Base-by-base conservation (phyloP, 2,888 invertebrate genomes). In the Oscheius sp. region DNA sequence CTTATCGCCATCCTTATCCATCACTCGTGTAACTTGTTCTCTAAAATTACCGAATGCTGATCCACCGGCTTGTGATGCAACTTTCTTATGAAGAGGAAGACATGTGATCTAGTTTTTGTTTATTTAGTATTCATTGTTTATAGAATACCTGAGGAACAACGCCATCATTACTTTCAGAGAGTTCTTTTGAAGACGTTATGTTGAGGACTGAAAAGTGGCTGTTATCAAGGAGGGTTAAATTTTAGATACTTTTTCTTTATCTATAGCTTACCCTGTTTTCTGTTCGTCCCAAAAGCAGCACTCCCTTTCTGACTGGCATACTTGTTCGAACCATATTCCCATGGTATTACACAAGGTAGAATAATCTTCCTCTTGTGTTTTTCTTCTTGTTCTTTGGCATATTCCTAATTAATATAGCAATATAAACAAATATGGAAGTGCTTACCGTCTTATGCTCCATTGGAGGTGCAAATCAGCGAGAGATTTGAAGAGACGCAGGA, bases 241-340 rank as follows among this genome's bases (percentile, higher is more conserved):
- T 26, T 41, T 59, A 45, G 17, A 32, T 8, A 24, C 12, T 45
- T 61, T 33, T 17, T 56, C 6, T 36, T 44, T 44, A 6, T n/a
- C 41, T 41, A 56, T 8, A 30, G 20, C 71, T 68, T 44, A 80
- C 80, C 72, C 14, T 65, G 71, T 51, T 82, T 78, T 49, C 82
- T 44, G 49, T 74, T 75, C 2, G 74, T 75, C 41, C 81, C 81
- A 67, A 82, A 82, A 2, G 75, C 76, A 12, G 71, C 54, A 12
- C 64, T 33, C n/a, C 81, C 83, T 63, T 78, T 84, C 64, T 84
- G 83, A 26, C 78, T 77, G 6, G 82, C 82, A 67, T 70, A 82
- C 32, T 82, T 79, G 56, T 84, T 84, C 6, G 77, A 73, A 2
- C 83, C 84, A 67, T 77, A 82, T 61, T 84, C 84, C 83, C 83